phyloP scores from a whole-genome alignment of 2,113 vertebrate genomes.

The Columba janthina region DNA sequence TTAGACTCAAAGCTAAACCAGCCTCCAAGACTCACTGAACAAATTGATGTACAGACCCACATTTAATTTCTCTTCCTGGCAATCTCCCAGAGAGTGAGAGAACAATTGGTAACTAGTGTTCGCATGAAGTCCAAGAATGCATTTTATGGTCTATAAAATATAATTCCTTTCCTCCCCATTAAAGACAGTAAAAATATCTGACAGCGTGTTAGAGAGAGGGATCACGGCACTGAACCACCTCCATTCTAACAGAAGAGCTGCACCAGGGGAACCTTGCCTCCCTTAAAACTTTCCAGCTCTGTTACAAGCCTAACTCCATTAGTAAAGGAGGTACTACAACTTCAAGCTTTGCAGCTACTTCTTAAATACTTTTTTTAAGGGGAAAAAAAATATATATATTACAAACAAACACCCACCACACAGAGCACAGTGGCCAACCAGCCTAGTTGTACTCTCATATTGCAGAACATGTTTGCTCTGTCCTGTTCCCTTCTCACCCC shows the following conservation, averaged over 20 bases:
- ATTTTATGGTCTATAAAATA: constrained; percentile 66
- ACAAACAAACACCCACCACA: neutral
- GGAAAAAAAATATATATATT: neutral
- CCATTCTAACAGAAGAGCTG: neutral
- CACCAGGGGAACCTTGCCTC: constrained; percentile 39
- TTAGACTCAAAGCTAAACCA: constrained; percentile 1
- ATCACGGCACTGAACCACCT: neutral
- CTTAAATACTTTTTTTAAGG: neutral
- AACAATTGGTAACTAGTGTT: constrained; percentile 55
- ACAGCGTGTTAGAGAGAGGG: neutral
- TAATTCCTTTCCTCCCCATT: constrained; percentile 48
- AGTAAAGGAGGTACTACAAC: neutral
- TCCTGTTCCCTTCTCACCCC: neutral
- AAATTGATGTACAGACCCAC: constrained; percentile 27
- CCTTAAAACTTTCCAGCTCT: constrained; percentile 35
- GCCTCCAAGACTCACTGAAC: neutral
- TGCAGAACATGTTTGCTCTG: neutral
- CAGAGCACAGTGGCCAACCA: neutral
- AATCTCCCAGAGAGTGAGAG: constrained; percentile 9
- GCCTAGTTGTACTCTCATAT: neutral
- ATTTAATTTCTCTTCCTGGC: constrained; percentile 28
- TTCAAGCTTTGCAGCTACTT: neutral
- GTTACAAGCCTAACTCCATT: neutral
- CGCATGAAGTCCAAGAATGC: constrained; percentile 56
- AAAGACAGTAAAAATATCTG: constrained; percentile 55